Base-by-base conservation (phyloP, 2,797 vertebrate genomes). In the Gymnopithys bicolor region DNA sequence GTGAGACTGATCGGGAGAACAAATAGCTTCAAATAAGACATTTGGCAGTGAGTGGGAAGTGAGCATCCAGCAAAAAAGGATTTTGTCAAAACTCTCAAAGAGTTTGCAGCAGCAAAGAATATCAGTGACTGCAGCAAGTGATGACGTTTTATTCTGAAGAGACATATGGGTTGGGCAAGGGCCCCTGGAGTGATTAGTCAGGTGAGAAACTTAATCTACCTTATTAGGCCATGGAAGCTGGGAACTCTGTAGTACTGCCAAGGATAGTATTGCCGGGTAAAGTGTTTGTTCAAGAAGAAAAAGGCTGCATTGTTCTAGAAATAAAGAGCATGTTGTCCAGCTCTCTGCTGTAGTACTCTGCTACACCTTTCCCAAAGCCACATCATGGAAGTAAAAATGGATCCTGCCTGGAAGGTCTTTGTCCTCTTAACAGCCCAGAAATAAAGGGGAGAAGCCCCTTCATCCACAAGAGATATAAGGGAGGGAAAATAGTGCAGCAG, bases 271-370 rank as follows among this genome's bases (percentile, higher is more conserved):
- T 83, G 64, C 93, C 87, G 68, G 49, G 64, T 75, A 25, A 93
- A 94, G 24, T 87, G 89, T 91, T 94, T 95, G 78, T 64, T 91
- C 87, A 75, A 82, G 53, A 71, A 92, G 79, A 93, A 92, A 92
- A 95, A 91, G 75, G 71, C 75, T 89, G 27, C 41, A 89, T 95
- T 96, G 75, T 93, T 94, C 82, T 70, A 71, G 79, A 91, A 91
- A 96, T 78, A 96, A 95, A 93, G 84, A 85, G 9, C 1, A 0
- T 28, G 37, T 71, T 95, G 79, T 91, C 60, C 49, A 58, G 53
- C 15, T 19, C 75, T 83, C 56, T 41, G 2, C 63, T 87, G 37
- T 28, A 85, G 28, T 59, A 49, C 30, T 82, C 37, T 18, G 11
- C 41, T 79, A 7, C 55, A 92, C 91, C 56, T 93, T 95, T 90